A percentile compares a stretch with the other conserved stretches of the same genome.
Evolutionary conservation across 2,113 vertebrate species (phyloP).

Genomic region (Salvator merianae): DNA sequence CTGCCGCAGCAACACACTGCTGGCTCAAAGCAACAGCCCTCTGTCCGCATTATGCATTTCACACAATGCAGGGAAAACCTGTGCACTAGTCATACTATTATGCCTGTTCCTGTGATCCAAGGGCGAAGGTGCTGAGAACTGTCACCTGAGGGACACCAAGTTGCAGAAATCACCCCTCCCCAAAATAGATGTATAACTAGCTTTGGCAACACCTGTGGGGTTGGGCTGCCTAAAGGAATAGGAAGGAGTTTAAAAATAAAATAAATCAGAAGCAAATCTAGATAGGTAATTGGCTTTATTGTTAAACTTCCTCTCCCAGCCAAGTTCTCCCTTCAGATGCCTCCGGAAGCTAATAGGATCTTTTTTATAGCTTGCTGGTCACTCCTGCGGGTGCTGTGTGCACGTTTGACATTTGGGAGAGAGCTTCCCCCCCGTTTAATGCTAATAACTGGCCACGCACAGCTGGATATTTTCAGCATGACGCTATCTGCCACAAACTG

Average conservation of each 20-base stretch:
- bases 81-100: no score
- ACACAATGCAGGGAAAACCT: neutral
- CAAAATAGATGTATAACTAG: no score
- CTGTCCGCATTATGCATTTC: no score
- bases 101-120: no score
- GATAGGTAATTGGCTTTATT: no score
- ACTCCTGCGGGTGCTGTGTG: rapidly evolving
- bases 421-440: conserved; percentile 44
- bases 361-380: neutral
- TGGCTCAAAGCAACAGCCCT: neutral
- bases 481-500: conserved; percentile 33
- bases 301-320: neutral
- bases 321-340: neutral
- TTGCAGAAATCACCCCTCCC: no score
- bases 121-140: no score
- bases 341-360: neutral
- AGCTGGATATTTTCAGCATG: conserved; percentile 57
- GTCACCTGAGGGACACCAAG: no score
- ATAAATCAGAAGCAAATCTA: neutral
- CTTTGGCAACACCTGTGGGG: no score
- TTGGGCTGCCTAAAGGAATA: neutral
- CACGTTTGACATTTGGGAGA: conserved; percentile 57
- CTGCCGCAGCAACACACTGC: neutral
- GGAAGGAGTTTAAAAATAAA: no score
- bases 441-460: conserved; percentile 49